A percentile compares a stretch with the other conserved stretches of the same genome.
Conservation (phyloP, 2,888 invertebrate genomes). For the Apotomis capreana region DNA sequence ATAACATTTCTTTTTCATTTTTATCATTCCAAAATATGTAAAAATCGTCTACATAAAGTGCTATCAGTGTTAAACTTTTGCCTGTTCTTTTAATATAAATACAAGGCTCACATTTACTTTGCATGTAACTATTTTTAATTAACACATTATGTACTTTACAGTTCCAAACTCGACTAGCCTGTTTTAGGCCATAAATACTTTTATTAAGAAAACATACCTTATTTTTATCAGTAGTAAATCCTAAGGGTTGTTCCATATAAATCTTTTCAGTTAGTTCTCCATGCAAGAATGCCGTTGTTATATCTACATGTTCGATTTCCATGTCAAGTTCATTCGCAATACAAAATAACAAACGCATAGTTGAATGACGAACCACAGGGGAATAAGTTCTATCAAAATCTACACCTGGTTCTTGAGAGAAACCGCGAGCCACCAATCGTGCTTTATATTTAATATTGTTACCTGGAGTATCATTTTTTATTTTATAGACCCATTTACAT, state of each 20-base stretch:
- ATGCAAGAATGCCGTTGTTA: background rate
- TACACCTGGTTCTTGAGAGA: background rate
- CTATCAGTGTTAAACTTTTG: background rate
- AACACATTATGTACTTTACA: background rate
- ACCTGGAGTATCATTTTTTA: background rate
- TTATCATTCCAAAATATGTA: no score
- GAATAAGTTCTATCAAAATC: background rate
- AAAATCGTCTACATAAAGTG: slow-evolving; percentile 16
- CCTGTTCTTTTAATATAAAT: slow-evolving; percentile 8
- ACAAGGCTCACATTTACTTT: slow-evolving; percentile 11
- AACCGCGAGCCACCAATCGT: background rate
- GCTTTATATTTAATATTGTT: background rate
- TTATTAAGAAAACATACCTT: background rate
- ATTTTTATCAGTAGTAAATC: background rate
- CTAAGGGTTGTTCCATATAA: background rate
- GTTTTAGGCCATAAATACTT: no score
- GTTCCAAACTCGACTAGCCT: background rate
- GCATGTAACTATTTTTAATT: background rate
- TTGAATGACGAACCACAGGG: slow-evolving; percentile 1
- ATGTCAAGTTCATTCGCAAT: background rate
- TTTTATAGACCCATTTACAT: background rate
- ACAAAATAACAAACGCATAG: slow-evolving; percentile 2
- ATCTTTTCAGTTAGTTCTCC: background rate
- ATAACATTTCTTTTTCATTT: no score
- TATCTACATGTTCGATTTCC: slow-evolving; percentile 4